Conservation (phyloP, 2,797 vertebrate species). For the Threskiornis aethiopicus region DNA sequence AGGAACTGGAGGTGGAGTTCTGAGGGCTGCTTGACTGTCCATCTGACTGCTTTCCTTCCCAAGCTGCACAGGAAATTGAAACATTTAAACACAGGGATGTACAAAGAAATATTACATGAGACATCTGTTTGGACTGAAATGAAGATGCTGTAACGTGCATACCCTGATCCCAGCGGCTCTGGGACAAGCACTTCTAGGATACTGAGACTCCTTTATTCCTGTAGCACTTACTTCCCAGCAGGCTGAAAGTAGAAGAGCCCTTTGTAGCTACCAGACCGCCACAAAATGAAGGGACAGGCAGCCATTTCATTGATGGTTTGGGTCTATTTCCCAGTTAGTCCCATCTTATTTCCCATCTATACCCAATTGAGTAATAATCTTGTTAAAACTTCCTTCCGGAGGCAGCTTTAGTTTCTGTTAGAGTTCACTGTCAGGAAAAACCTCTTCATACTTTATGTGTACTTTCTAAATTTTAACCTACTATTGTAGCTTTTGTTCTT, state of each 20-base stretch:
- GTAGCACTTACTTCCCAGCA: not conserved
- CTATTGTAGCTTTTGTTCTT: not conserved
- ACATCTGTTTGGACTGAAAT: not conserved
- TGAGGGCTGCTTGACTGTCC: constrained; percentile 74
- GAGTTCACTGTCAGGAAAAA: not conserved
- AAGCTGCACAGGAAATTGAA: constrained; percentile 52
- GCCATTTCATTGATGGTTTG: fast-evolving
- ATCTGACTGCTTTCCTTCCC: constrained; percentile 81
- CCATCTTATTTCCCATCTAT: not conserved
- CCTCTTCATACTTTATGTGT: fast-evolving
- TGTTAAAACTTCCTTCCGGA: not conserved
- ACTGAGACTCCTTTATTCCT: not conserved
- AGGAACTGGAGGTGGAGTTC: constrained; percentile 75
- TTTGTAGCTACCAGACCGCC: not conserved
- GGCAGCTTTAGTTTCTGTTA: not conserved
- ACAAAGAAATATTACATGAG: fast-evolving
- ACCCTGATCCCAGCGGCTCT: not conserved
- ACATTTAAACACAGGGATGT: not conserved
- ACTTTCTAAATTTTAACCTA: not conserved
- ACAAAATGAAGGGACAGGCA: fast-evolving
- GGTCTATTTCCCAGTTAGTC: not conserved
- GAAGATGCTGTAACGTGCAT: fast-evolving
- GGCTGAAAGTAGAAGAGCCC: not conserved
- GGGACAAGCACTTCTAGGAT: not conserved
- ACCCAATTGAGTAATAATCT: fast-evolving